Evolutionary conservation across 1,140 invertebrate species (phyloP).

Genomic region (Coenobita brevimanus): DNA sequence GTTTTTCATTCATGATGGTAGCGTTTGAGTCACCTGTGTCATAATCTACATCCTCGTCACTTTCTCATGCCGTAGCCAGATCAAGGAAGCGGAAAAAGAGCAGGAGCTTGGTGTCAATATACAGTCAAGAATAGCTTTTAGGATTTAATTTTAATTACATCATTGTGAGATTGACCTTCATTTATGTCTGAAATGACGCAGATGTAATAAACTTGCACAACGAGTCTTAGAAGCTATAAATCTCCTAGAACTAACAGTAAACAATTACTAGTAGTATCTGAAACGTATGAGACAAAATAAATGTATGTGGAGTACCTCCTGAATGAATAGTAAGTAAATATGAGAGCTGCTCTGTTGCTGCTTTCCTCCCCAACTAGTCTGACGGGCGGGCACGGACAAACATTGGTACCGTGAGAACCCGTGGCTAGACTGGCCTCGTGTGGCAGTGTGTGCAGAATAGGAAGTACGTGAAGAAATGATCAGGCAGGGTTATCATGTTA

Average conservation of each 20-base stretch:
- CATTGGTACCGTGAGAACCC: neutral
- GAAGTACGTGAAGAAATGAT: neutral
- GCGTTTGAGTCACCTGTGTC: conserved; percentile 12
- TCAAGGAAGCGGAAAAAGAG: neutral
- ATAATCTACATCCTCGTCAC: conserved; percentile 19
- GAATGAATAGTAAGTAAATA: no score
- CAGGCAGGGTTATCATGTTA: conserved; percentile 6
- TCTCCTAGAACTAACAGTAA: no score
- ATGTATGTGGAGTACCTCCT: no score
- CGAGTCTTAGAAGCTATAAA: no score
- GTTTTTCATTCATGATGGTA: neutral
- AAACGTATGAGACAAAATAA: no score
- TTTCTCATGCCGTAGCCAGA: conserved; percentile 13
- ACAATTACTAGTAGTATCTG: no score
- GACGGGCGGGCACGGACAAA: neutral
- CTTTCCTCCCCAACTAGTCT: no score
- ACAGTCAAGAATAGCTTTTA: neutral
- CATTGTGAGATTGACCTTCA: neutral
- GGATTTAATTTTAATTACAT: conserved; percentile 7
- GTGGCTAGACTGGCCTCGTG: neutral
- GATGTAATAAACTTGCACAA: no score
- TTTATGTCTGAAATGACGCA: no score
- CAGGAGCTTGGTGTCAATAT: neutral
- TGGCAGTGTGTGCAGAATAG: neutral
- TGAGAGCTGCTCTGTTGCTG: no score